Percentiles rank a stretch among this genome's conserved stretches.
phyloP scores from a whole-genome alignment of 1,140 invertebrate species.

The Epicauta chinensis region DNA sequence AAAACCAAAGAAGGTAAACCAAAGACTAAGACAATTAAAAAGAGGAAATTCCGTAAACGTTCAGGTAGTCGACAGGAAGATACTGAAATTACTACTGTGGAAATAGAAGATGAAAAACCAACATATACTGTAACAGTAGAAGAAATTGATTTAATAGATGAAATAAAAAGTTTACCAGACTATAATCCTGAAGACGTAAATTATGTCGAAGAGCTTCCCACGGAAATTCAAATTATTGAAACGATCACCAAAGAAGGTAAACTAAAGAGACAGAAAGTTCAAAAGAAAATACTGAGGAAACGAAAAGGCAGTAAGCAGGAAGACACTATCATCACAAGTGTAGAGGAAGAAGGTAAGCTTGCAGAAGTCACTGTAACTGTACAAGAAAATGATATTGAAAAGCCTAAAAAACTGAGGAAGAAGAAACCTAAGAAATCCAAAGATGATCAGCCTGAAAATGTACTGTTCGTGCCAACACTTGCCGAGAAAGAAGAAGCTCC shows the following conservation, averaged over 20 bases:
- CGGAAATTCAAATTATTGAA: constrained; percentile 44
- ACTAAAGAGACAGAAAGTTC: constrained; percentile 36
- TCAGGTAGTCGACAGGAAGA: constrained; percentile 34
- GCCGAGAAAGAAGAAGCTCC: constrained; percentile 14
- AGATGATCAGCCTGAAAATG: constrained; percentile 18
- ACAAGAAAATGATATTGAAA: constrained; percentile 38
- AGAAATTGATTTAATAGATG: constrained; percentile 17
- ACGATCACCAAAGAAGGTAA: constrained; percentile 36
- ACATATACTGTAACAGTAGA: constrained; percentile 25
- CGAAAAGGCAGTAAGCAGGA: constrained; percentile 29
- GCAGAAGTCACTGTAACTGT: constrained; percentile 35
- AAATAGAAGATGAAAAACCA: constrained; percentile 27
- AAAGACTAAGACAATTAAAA: constrained; percentile 1
- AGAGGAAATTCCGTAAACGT: constrained; percentile 33
- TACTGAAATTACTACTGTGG: constrained; percentile 37
- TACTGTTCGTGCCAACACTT: constrained; percentile 28
- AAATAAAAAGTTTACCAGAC: constrained; percentile 1
- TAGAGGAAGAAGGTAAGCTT: constrained; percentile 42
- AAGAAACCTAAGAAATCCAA: constrained; percentile 40
- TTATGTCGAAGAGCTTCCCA: constrained; percentile 17
- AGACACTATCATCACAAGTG: constrained; percentile 35
- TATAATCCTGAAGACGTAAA: neutral
- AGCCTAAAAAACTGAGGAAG: constrained; percentile 37
- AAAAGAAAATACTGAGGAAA: constrained; percentile 36
- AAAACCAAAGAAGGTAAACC: constrained; percentile 16